Percentiles rank a stretch among this genome's conserved stretches.
Evolutionary conservation across 2,888 invertebrate species (phyloP).

Genomic region (Heliconius sara): DNA sequence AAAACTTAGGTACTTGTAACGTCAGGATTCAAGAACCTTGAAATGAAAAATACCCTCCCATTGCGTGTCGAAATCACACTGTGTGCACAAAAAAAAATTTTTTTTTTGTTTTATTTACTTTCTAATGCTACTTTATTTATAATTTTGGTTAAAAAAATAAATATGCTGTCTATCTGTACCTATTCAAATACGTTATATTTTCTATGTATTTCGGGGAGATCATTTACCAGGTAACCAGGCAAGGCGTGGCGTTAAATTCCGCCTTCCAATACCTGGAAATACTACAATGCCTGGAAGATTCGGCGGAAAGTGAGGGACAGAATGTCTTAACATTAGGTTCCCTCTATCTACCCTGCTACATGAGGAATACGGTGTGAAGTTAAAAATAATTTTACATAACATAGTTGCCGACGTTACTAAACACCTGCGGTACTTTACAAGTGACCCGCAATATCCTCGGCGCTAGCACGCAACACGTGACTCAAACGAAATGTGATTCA

Average conservation of each 20-base stretch:
- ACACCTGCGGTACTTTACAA: constrained; percentile 26
- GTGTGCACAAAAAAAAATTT: constrained; percentile 24
- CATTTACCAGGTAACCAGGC: not conserved
- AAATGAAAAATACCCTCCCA: constrained; percentile 36
- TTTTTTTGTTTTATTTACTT: no score
- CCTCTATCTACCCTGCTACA: not conserved
- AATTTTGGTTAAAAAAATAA: not conserved
- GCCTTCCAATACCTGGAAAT: no score
- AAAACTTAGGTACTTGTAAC: not conserved
- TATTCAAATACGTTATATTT: not conserved
- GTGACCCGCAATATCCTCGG: constrained; percentile 33
- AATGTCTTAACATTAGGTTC: not conserved
- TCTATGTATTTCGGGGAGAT: no score
- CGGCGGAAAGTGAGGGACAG: no score
- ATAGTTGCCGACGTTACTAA: constrained; percentile 25
- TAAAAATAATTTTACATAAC: not conserved
- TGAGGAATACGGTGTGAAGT: not conserved
- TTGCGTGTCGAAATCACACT: constrained; percentile 45
- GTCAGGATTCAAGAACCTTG: constrained; percentile 44
- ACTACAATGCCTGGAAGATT: not conserved
- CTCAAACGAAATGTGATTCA: constrained; percentile 31
- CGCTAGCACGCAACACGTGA: constrained; percentile 32
- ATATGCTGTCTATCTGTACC: not conserved
- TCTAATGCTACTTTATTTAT: no score
- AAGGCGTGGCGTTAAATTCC: not conserved